These are phyloP conservation scores for Marcusenius ussheri DNA, from an alignment of 2,113 vertebrate species.

Conservation along the genomic window DNA sequence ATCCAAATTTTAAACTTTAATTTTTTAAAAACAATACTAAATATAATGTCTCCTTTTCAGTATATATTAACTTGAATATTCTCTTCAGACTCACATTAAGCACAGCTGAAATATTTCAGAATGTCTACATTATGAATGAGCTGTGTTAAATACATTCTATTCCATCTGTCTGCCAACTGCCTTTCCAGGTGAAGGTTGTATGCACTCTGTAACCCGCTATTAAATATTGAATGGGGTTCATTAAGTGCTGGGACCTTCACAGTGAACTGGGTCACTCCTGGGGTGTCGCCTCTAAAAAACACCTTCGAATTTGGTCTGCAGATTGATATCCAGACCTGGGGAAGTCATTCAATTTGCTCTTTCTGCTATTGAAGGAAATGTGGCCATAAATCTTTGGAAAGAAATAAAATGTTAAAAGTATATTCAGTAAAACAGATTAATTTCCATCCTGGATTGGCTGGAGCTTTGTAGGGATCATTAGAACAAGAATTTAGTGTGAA, in stretches of 20 bases:
- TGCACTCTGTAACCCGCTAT: constrained; percentile 38
- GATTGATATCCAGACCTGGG: neutral
- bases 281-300: constrained; percentile 34
- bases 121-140: constrained; percentile 24
- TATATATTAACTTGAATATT: neutral
- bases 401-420: neutral
- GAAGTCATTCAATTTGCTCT: neutral
- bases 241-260: constrained; percentile 46
- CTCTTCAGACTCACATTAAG: constrained; percentile 5
- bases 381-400: neutral
- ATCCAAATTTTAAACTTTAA: neutral
- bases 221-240: constrained; percentile 51
- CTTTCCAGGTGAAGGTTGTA: neutral
- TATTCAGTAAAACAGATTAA: neutral
- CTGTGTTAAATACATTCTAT: constrained; percentile 31
- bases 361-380: neutral
- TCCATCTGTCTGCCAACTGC: neutral
- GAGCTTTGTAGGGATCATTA: neutral
- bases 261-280: constrained; percentile 51
- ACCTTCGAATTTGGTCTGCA: neutral
- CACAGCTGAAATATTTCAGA: constrained; percentile 3
- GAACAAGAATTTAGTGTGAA: neutral
- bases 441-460: neutral
- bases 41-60: neutral
- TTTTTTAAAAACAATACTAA: neutral